These are phyloP conservation scores for Orthosia gothica DNA, from an alignment of 2,888 invertebrate genomes.

Conservation along the genomic window DNA sequence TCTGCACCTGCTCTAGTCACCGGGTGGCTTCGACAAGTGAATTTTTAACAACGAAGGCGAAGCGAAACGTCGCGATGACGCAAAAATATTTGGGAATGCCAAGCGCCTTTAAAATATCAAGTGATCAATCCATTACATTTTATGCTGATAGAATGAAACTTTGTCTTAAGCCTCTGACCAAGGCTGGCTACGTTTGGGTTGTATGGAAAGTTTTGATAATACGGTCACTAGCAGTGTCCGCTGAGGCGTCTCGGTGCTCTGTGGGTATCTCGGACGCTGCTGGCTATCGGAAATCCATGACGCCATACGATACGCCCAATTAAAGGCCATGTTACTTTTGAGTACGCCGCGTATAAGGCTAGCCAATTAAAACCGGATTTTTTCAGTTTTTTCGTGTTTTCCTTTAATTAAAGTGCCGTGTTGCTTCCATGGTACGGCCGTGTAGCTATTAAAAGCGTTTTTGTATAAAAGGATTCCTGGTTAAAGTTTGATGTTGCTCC, in stretches of 20 bases:
- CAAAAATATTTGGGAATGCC: too few relatives aligned
- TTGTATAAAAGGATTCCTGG: not conserved
- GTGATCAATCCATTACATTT: too few relatives aligned
- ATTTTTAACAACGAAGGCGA: too few relatives aligned
- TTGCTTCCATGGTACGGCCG: not conserved
- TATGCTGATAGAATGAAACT: too few relatives aligned
- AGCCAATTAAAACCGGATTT: conserved; percentile 51
- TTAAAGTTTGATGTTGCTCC: not conserved
- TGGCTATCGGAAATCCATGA: conserved; percentile 27
- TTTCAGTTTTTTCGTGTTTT: not conserved
- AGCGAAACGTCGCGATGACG: too few relatives aligned
- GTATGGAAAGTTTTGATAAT: too few relatives aligned
- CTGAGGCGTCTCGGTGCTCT: not conserved
- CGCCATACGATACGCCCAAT: conserved; percentile 57
- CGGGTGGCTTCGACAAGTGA: too few relatives aligned
- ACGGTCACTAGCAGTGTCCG: too few relatives aligned
- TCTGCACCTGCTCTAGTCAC: too few relatives aligned
- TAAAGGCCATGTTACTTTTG: conserved; percentile 47
- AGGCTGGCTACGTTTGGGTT: too few relatives aligned
- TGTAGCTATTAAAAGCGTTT: not conserved
- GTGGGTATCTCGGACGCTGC: not conserved
- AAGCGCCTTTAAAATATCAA: too few relatives aligned
- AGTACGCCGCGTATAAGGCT: not conserved
- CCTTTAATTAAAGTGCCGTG: conserved; percentile 5
- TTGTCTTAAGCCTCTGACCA: too few relatives aligned